Conservation (phyloP, 1,140 invertebrate genomes). For the Palaemon carinicauda region DNA sequence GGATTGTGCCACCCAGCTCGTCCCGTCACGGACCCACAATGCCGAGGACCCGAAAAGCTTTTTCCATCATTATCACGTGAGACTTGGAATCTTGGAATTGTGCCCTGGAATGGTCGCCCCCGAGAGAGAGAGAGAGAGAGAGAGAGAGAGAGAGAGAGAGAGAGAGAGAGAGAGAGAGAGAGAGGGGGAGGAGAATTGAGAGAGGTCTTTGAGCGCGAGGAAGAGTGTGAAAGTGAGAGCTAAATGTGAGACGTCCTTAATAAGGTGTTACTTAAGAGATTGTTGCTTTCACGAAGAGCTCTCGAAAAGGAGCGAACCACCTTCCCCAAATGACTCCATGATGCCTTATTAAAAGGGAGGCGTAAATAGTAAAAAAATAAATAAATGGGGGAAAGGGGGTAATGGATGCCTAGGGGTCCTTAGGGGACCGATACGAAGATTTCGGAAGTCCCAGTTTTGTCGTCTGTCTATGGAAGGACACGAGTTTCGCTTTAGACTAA, state of each 20-base stretch:
- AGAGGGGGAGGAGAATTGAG: no score
- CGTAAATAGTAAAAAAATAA: no score
- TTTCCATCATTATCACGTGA: constrained; percentile 46
- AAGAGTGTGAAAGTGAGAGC: constrained; percentile 33
- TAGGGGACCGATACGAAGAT: no score
- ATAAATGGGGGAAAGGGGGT: no score
- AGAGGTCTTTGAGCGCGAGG: not conserved
- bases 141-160: constrained; percentile 9
- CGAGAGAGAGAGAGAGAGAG: constrained; percentile 26
- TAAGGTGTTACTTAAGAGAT: constrained; percentile 43
- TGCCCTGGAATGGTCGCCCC: constrained; percentile 17
- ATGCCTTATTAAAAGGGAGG: no score
- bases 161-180: not conserved
- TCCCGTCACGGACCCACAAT: constrained; percentile 30
- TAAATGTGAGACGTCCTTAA: constrained; percentile 50
- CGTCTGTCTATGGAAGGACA: no score
- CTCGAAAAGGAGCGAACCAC: not conserved
- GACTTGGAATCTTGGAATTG: constrained; percentile 11
- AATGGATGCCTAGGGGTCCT: no score
- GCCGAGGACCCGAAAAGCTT: constrained; percentile 34
- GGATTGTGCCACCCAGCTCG: constrained; percentile 30
- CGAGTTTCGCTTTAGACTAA: no score
- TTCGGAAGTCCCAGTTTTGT: no score
- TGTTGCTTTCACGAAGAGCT: constrained; percentile 6
- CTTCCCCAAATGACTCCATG: no score